Evolutionary conservation across 2,888 invertebrate species (phyloP), one percentile per base, ranked within the genome.

Genomic region (Penaeus monodon): DNA sequence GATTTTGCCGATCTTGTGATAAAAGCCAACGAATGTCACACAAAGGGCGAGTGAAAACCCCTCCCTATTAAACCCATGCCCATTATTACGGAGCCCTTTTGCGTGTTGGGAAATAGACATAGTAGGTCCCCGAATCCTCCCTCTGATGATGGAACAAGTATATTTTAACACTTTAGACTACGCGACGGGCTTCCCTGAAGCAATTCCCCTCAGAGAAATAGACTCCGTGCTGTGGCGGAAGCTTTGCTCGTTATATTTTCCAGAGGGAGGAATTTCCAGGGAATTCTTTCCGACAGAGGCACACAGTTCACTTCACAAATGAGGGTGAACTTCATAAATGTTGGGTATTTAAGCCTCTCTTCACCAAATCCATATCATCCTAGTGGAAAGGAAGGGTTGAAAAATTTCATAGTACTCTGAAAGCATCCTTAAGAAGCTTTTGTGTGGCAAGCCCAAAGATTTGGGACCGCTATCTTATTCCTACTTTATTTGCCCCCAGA

Each of bases 241-340:
- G 81, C 81, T 17, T 27, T 29, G 17, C 65, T 81, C 12, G n/a
- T 24, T 10, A 66, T 81, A 24, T 81, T 81, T 66, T 64, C 81
- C 24, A 29, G 68, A 10, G 81, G 70, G 2, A 27, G 70, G 1
- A 68, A 70, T n/a, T 70, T 49, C 1, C 70, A 27, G 24, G 38
- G 70, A 68, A 81, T 81, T 49, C 29, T 70, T 22, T 81, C 81
- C 8, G 81, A 81, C 64, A n/a, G 33, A 49, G 81, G 81, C 22
- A 66, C 70, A 44, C 68, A 81, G 44, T 81, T 81, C 70, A 81
- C 81, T 22, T 68, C 44, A 20, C 33, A 70, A 17, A 20, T 81
- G 8, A 81, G 81, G 44, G 49, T n/a, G 81, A 81, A 22, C 49
- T 81, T 20, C 81, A 81, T n/a, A 64, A 57, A 33, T 81, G 66